Conservation (phyloP, 2,888 invertebrate genomes). For the Caenorhabditis plicata region DNA sequence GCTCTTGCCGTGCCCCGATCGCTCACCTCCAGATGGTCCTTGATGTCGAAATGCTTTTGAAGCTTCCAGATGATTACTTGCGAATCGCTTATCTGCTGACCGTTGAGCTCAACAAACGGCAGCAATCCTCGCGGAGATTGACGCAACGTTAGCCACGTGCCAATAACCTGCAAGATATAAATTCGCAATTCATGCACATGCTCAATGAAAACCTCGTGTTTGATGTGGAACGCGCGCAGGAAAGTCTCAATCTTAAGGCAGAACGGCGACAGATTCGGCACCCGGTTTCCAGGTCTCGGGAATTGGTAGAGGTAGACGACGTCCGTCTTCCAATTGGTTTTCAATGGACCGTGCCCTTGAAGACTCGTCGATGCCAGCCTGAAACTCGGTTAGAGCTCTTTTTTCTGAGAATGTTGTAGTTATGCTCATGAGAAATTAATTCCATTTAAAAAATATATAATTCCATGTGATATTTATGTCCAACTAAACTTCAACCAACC, state of each 20-base stretch:
- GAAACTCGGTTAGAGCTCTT: neutral
- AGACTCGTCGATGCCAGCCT: constrained; percentile 20
- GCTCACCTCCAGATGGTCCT: constrained; percentile 77
- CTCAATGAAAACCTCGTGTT: constrained; percentile 58
- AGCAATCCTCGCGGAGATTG: constrained; percentile 39
- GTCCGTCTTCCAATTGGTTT: constrained; percentile 53
- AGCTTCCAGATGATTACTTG: constrained; percentile 44
- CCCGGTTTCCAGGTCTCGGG: constrained; percentile 45
- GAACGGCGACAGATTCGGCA: constrained; percentile 60
- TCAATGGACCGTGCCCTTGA: constrained; percentile 31
- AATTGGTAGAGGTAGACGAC: constrained; percentile 62
- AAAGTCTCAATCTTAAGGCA: constrained; percentile 63
- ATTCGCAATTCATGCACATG: no score
- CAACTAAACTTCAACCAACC: no score
- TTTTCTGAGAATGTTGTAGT: no score
- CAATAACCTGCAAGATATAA: constrained; percentile 20
- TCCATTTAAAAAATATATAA: no score
- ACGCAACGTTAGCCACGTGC: constrained; percentile 27
- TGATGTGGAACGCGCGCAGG: constrained; percentile 56
- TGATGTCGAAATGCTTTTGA: constrained; percentile 38
- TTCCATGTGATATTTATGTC: no score
- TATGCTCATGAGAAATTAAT: no score
- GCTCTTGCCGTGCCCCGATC: constrained; percentile 87
- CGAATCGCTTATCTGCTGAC: constrained; percentile 44
- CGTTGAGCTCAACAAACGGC: constrained; percentile 46